Conservation (phyloP, 2,797 vertebrate genomes). For the Orestias chungarensis region DNA sequence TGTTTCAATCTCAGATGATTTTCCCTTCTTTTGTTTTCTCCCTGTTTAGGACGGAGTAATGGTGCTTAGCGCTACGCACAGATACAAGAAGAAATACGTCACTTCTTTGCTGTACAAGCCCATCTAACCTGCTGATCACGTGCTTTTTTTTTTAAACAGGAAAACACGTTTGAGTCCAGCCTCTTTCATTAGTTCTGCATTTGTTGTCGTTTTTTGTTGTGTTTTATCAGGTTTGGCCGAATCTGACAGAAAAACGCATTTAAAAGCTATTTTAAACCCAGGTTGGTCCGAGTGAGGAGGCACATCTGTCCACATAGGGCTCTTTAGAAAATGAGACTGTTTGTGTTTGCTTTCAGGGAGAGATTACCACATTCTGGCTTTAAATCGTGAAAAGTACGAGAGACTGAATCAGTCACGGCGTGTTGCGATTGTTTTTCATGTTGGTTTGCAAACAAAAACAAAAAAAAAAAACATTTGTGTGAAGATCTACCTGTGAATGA, state of each 20-base stretch:
- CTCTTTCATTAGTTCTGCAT: constrained; percentile 17
- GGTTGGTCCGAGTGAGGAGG: constrained; percentile 28
- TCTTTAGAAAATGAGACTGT: constrained; percentile 43
- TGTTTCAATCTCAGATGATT: neutral
- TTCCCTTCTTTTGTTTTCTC: constrained; percentile 19
- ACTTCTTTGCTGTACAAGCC: constrained; percentile 97
- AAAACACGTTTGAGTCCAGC: constrained; percentile 51
- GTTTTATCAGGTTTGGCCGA: constrained; percentile 56
- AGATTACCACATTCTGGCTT: constrained; percentile 38
- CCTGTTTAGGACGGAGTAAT: constrained; percentile 90
- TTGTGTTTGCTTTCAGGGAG: constrained; percentile 4
- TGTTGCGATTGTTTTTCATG: constrained; percentile 52
- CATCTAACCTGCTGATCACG: constrained; percentile 79
- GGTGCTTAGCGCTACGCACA: constrained; percentile 96
- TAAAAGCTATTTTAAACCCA: constrained; percentile 49
- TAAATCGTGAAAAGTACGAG: constrained; percentile 31
- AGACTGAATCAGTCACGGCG: constrained; percentile 56
- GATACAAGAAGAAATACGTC: constrained; percentile 99
- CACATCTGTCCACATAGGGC: constrained; percentile 56
- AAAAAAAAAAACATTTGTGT: neutral
- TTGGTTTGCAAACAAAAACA: constrained; percentile 11
- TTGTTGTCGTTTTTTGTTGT: neutral
- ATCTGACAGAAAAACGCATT: constrained; percentile 67
- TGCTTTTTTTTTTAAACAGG: constrained; percentile 34
- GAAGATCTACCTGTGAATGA: no score